These are phyloP conservation scores for Andrena hattorfiana DNA, from an alignment of 2,888 invertebrate species.

Conservation along the genomic window DNA sequence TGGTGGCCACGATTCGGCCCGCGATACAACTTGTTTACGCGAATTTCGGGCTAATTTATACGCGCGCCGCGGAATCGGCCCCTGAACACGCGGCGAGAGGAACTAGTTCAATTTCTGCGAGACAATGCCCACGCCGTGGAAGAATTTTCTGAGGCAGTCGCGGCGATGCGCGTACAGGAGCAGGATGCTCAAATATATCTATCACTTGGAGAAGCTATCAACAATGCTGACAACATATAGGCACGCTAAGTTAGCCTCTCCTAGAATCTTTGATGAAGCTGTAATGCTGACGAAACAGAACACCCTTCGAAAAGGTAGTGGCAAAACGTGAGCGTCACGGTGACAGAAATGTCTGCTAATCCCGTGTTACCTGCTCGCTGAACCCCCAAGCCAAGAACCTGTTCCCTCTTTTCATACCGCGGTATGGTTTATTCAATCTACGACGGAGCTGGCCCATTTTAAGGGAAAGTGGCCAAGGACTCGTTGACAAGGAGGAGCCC, in stretches of 20 bases:
- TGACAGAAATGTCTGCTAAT: no score
- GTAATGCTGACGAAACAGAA: no score
- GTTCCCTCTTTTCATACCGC: background rate
- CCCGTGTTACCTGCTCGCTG: background rate
- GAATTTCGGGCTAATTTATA: conserved; percentile 72
- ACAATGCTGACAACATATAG: no score
- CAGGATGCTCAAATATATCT: background rate
- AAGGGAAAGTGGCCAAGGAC: conserved; percentile 34
- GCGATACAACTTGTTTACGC: conserved; percentile 71
- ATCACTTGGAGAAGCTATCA: background rate
- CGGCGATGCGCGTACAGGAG: no score
- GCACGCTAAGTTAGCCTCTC: no score
- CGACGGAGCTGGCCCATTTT: conserved; percentile 8
- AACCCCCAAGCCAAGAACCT: background rate
- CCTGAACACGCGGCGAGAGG: conserved; percentile 5
- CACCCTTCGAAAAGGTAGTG: no score
- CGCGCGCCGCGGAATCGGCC: conserved; percentile 37
- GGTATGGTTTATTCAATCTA: conserved; percentile 12
- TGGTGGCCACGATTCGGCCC: conserved; percentile 67
- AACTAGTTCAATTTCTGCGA: conserved; percentile 52
- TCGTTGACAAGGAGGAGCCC: conserved; percentile 13
- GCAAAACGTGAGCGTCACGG: no score
- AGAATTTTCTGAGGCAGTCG: background rate
- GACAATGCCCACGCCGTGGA: background rate
- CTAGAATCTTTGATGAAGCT: no score